phyloP scores from a whole-genome alignment of 2,797 vertebrate species.

The Cirrhinus molitorella region DNA sequence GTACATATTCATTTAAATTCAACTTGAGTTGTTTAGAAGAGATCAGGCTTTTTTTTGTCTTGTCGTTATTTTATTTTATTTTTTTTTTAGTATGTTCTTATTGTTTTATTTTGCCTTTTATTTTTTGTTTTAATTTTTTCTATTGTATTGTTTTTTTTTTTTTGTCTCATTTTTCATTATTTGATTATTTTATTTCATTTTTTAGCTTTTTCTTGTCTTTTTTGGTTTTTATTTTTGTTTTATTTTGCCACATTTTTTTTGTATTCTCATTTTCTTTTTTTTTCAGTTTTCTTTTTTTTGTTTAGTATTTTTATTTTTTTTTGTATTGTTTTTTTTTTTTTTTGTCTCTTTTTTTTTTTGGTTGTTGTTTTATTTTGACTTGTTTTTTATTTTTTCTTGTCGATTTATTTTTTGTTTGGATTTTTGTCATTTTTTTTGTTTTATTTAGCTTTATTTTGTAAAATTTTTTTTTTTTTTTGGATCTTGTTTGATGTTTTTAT shows the following conservation, averaged over 20 bases:
- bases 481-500: too few relatives aligned
- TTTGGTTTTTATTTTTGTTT: neutral
- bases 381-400: too few relatives aligned
- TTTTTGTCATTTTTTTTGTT: too few relatives aligned
- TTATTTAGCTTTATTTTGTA: too few relatives aligned
- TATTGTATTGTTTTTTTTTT: too few relatives aligned
- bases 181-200: neutral
- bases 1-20: neutral
- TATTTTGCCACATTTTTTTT: neutral
- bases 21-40: neutral
- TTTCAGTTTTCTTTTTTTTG: neutral
- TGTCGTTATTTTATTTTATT: too few relatives aligned
- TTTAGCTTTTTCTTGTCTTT: neutral
- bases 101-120: too few relatives aligned
- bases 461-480: too few relatives aligned
- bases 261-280: too few relatives aligned
- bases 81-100: too few relatives aligned
- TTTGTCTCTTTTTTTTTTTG: neutral
- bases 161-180: neutral
- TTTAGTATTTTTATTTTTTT: neutral
- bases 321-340: neutral
- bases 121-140: too few relatives aligned
- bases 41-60: neutral
- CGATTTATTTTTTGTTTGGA: too few relatives aligned
- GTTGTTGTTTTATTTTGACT: neutral